Evolutionary conservation across 2,797 vertebrate genomes (phyloP).

Genomic region (Australoheros facetus): DNA sequence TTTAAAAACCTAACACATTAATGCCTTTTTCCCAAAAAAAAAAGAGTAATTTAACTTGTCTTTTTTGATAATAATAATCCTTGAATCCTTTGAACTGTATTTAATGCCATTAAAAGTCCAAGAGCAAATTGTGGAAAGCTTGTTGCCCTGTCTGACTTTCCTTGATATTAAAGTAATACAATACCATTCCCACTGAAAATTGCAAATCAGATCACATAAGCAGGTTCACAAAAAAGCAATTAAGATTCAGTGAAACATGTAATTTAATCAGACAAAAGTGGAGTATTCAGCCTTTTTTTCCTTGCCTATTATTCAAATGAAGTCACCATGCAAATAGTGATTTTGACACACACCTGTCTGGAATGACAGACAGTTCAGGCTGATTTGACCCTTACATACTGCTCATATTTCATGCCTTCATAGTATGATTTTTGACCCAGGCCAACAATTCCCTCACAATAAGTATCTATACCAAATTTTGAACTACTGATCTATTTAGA

Average conservation of each 20-base stretch:
- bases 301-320: conserved; percentile 72
- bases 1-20: conserved; percentile 15
- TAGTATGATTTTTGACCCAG: not conserved
- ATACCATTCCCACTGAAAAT: conserved; percentile 79
- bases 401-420: not conserved
- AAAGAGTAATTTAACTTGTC: conserved; percentile 41
- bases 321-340: conserved; percentile 54
- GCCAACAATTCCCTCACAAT: not conserved
- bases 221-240: conserved; percentile 85
- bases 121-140: conserved; percentile 52
- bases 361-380: conserved; percentile 41
- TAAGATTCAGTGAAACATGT: conserved; percentile 89
- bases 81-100: conserved; percentile 51
- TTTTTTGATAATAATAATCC: conserved; percentile 54
- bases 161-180: conserved; percentile 69
- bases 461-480: not conserved
- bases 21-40: conserved; percentile 20
- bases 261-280: conserved; percentile 86
- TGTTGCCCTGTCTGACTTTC: conserved; percentile 67
- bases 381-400: conserved; percentile 15
- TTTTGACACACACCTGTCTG: conserved; percentile 55
- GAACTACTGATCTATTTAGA: not conserved
- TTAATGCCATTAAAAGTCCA: conserved; percentile 53
- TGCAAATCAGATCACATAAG: conserved; percentile 85
- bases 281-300: conserved; percentile 55